Conservation (phyloP, 2,797 vertebrate species). For the Esox lucius region DNA sequence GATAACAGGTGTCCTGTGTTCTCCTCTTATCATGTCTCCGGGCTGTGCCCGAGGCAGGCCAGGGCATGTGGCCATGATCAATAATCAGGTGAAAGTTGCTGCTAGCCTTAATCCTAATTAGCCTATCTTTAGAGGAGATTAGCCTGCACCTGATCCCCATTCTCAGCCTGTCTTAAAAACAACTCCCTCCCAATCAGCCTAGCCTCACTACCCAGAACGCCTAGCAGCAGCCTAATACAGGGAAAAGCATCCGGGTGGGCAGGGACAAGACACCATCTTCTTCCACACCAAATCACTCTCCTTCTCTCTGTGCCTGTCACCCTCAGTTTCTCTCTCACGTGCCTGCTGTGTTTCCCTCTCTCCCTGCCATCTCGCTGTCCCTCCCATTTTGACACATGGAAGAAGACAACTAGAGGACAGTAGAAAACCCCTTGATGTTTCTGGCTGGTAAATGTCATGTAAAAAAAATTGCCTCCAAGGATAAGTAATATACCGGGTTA, state of each 20-base stretch:
- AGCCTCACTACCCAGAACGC: conserved; percentile 25
- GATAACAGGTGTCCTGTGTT: neutral
- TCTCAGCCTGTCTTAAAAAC: conserved; percentile 51
- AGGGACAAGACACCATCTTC: neutral
- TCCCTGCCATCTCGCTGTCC: neutral
- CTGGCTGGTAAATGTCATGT: too few relatives aligned
- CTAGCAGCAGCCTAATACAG: conserved; percentile 33
- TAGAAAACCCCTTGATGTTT: neutral
- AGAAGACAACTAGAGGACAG: neutral
- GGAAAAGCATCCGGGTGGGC: conserved; percentile 7
- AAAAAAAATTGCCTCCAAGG: too few relatives aligned
- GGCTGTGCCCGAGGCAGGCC: conserved; percentile 31
- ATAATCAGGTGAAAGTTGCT: conserved; percentile 61
- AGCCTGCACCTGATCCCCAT: conserved; percentile 62
- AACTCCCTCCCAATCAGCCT: conserved; percentile 43
- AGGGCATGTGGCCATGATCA: conserved; percentile 47
- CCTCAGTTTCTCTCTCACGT: neutral
- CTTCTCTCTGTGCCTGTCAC: neutral
- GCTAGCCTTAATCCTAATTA: conserved; percentile 69
- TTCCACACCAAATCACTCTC: neutral
- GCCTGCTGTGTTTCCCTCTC: neutral
- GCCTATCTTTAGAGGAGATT: conserved; percentile 63
- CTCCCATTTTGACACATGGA: conserved; percentile 14
- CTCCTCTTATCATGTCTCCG: conserved; percentile 28
- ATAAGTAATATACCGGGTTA: too few relatives aligned